Evolutionary conservation across 2,797 vertebrate species (phyloP).

Genomic region (Gallinago nigripennis): DNA sequence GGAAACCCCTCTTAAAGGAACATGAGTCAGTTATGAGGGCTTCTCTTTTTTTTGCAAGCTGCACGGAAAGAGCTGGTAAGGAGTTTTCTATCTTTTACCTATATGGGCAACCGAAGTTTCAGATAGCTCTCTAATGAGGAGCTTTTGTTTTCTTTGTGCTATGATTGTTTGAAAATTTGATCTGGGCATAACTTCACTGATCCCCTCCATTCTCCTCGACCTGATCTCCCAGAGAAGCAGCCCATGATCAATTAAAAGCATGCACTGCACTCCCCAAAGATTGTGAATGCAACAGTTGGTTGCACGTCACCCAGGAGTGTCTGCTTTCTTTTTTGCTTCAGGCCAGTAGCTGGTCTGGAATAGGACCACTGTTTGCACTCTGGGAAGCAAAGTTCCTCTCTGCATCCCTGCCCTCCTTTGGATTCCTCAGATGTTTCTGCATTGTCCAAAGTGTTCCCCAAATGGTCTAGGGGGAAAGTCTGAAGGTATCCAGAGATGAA

Average conservation of each 20-base stretch:
- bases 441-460: neutral
- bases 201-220: neutral
- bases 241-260: neutral
- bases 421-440: neutral
- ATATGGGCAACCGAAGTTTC: neutral
- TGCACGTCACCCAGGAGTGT: neutral
- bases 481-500: slow-evolving; percentile 31
- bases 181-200: neutral
- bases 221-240: neutral
- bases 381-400: neutral
- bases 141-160: neutral
- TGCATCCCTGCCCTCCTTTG: neutral
- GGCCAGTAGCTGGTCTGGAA: neutral
- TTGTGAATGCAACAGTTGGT: neutral
- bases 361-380: neutral
- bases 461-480: neutral
- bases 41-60: neutral
- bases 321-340: neutral
- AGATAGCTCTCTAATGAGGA: neutral
- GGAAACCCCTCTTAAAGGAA: slow-evolving; percentile 46
- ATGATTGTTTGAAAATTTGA: neutral
- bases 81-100: neutral
- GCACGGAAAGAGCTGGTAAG: neutral
- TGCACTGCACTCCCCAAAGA: neutral
- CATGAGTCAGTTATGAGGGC: neutral